Evolutionary conservation across 2,797 vertebrate genomes (phyloP).

Genomic region (Simalia tracyae): DNA sequence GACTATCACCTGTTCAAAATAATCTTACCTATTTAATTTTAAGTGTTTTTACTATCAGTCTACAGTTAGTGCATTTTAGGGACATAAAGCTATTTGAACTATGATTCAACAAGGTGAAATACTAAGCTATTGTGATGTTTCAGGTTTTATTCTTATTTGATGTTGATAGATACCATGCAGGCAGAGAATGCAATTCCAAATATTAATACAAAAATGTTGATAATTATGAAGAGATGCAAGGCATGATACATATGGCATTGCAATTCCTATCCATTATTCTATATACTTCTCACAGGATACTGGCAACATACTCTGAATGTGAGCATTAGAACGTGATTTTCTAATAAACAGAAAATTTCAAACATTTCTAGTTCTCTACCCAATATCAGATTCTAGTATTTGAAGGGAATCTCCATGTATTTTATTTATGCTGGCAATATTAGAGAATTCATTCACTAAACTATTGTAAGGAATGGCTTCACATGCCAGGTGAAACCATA

Average conservation of each 20-base stretch:
- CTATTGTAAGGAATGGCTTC: not conserved
- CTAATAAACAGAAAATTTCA: not conserved
- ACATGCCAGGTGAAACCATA: not conserved
- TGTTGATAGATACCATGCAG: not conserved
- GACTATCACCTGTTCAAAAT: not conserved
- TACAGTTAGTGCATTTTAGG: not conserved
- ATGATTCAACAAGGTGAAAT: not conserved
- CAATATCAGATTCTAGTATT: not conserved
- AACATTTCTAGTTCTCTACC: not conserved
- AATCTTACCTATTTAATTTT: not conserved
- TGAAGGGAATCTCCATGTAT: not conserved
- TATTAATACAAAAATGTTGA: not conserved
- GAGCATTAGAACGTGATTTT: not conserved
- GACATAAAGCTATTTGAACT: not conserved
- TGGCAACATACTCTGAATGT: not conserved
- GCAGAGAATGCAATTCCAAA: not conserved
- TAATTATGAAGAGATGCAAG: not conserved
- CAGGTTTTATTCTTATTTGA: not conserved
- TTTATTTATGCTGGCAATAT: not conserved
- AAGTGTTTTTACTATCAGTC: not conserved
- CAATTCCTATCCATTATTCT: not conserved
- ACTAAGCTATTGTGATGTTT: not conserved
- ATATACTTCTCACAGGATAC: not conserved
- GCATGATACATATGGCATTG: not conserved
- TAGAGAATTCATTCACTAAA: not conserved